These are phyloP conservation scores for Lophotis ruficrista DNA, from an alignment of 2,113 vertebrate genomes.

Conservation along the genomic window DNA sequence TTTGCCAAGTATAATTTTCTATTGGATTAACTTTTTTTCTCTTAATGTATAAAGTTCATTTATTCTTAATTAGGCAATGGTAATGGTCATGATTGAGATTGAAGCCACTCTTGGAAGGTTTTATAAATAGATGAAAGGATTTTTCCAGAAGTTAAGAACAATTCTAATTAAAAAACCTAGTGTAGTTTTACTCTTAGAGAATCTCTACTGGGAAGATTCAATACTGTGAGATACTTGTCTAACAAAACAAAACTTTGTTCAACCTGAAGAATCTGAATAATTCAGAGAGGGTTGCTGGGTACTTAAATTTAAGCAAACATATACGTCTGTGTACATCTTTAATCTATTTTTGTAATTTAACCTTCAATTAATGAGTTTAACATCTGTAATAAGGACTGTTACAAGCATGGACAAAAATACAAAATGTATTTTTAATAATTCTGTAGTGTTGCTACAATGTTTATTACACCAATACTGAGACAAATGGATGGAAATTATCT, in stretches of 20 bases:
- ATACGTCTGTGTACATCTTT: background rate
- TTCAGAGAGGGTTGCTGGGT: background rate
- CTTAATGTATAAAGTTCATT: background rate
- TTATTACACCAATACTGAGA: background rate
- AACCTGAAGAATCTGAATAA: background rate
- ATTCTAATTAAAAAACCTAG: background rate
- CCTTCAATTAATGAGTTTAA: background rate
- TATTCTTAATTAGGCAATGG: background rate
- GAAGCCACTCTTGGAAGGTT: background rate
- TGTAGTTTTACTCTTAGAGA: background rate
- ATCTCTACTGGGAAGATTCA: background rate
- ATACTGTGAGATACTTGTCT: background rate
- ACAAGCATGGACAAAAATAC: background rate
- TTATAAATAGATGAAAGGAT: background rate
- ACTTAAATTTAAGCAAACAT: background rate
- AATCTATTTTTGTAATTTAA: background rate
- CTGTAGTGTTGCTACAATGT: background rate
- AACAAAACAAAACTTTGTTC: background rate
- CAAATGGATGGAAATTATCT: background rate
- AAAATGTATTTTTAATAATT: background rate
- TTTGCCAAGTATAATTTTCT: background rate
- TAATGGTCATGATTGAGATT: background rate
- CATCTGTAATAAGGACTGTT: background rate
- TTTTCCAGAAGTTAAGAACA: background rate
- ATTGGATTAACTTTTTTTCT: background rate